Conservation (phyloP, 2,113 vertebrate genomes). For the Carettochelys insculpta region DNA sequence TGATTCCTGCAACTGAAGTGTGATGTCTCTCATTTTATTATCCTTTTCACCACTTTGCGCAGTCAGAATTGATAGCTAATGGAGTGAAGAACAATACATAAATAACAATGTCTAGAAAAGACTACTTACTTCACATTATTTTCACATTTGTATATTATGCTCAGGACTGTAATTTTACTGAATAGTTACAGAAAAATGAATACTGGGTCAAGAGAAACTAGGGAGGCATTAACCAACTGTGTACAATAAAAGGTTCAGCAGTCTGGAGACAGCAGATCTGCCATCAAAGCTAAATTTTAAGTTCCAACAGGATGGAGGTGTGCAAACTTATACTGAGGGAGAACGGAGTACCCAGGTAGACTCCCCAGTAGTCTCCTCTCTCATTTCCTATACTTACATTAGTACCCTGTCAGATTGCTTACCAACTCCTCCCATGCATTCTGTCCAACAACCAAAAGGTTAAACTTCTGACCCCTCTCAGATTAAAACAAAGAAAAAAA, state of each 20-base stretch:
- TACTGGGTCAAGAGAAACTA: neutral
- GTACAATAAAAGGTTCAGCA: neutral
- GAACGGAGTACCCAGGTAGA: neutral
- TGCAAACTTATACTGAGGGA: neutral
- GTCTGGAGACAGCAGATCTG: neutral
- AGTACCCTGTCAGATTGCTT: neutral
- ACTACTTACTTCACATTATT: neutral
- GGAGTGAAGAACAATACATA: constrained; percentile 34
- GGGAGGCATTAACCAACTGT: neutral
- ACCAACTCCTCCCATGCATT: neutral
- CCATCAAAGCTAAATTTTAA: neutral
- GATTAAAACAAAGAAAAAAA: rapidly evolving
- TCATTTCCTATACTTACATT: neutral
- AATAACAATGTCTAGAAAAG: neutral
- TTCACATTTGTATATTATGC: neutral
- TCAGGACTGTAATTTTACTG: neutral
- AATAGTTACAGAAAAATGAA: neutral
- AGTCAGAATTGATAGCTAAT: constrained; percentile 81
- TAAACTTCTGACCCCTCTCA: neutral
- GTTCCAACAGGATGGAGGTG: neutral
- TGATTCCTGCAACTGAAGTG: constrained; percentile 78
- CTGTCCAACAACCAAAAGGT: neutral
- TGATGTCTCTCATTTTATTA: constrained; percentile 75
- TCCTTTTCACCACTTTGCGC: constrained; percentile 78
- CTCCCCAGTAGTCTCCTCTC: neutral